These are phyloP conservation scores for Microcebus tavaratra DNA, from an alignment of 2,113 vertebrate genomes.

Conservation along the genomic window DNA sequence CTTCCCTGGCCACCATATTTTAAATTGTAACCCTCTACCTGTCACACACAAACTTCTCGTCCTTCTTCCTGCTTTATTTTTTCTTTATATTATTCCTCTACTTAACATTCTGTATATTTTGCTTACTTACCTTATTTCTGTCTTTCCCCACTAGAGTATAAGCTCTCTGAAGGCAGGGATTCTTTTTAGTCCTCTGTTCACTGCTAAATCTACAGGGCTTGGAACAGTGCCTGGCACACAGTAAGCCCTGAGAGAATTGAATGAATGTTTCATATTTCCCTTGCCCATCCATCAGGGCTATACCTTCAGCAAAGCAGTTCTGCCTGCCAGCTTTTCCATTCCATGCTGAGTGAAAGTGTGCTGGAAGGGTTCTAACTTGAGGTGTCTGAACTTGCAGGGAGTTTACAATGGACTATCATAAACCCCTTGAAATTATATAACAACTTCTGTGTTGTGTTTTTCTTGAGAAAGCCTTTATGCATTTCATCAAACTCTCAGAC, in stretches of 20 bases:
- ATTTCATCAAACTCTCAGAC: constrained; percentile 23
- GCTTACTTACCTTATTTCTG: background rate
- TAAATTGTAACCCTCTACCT: background rate
- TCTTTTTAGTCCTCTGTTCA: background rate
- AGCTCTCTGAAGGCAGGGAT: background rate
- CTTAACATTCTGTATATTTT: background rate
- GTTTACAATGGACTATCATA: background rate
- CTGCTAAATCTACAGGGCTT: background rate
- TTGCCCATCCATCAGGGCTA: background rate
- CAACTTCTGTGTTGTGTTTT: background rate
- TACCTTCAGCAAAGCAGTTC: background rate
- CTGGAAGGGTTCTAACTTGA: background rate
- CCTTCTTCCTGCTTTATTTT: background rate
- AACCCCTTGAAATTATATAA: background rate
- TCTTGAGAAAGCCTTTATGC: background rate
- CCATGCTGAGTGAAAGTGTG: background rate
- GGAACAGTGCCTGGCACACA: background rate
- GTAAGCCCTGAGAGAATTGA: background rate
- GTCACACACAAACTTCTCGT: background rate
- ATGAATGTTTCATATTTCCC: background rate
- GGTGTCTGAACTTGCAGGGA: background rate
- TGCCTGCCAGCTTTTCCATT: background rate
- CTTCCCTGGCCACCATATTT: background rate
- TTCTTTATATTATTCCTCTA: background rate
- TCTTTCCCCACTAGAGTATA: background rate